These are phyloP conservation scores for Colaptes auratus DNA, from an alignment of 2,113 vertebrate genomes.

Conservation along the genomic window DNA sequence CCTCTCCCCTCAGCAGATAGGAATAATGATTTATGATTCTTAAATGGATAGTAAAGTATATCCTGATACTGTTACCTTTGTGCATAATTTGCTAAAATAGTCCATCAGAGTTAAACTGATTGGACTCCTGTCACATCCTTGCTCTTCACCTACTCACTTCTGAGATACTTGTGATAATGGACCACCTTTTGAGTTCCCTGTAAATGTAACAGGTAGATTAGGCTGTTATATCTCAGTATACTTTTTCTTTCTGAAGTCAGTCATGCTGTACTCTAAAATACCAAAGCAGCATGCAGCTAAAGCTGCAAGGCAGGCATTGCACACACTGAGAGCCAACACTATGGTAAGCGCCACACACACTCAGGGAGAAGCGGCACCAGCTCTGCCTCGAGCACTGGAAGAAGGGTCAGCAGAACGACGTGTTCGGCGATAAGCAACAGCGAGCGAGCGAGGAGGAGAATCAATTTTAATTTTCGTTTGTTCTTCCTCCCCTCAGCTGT, in stretches of 20 bases:
- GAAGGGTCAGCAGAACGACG: background rate
- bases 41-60: background rate
- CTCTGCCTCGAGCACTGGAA: background rate
- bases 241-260: constrained; percentile 6
- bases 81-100: background rate
- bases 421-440: background rate
- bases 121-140: background rate
- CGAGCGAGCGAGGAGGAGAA: background rate
- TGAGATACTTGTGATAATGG: background rate
- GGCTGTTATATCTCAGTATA: background rate
- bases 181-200: background rate
- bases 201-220: constrained; percentile 14
- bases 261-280: constrained; percentile 14
- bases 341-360: background rate
- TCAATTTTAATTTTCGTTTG: constrained; percentile 29
- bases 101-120: background rate
- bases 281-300: background rate
- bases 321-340: background rate
- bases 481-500: constrained; percentile 64
- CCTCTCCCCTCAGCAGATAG: background rate
- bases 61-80: background rate
- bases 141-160: background rate
- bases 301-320: constrained; percentile 35
- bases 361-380: background rate
- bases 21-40: background rate